A percentile compares a stretch with the other conserved stretches of the same genome.
Conservation (phyloP, 2,888 invertebrate species). For the Drosophila incognita region DNA sequence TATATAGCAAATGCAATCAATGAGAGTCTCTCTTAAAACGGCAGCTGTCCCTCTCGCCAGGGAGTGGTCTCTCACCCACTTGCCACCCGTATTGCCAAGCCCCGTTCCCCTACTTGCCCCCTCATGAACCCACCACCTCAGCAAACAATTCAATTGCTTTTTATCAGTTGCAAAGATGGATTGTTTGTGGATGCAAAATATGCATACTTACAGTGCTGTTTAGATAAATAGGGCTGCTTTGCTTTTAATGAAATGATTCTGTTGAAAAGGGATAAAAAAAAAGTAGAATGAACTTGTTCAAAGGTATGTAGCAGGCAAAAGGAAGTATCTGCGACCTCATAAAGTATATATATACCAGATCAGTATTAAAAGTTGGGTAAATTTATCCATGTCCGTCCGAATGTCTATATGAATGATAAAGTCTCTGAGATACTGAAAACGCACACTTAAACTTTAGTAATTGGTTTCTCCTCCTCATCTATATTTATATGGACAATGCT, state of each 20-base stretch:
- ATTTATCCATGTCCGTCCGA: too few species aligned
- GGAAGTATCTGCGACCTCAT: too few species aligned
- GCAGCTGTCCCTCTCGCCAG: slow-evolving; percentile 34
- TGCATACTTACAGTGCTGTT: neutral
- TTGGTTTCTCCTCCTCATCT: neutral
- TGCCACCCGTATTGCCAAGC: neutral
- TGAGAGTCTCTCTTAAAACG: slow-evolving; percentile 20
- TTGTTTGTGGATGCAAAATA: neutral
- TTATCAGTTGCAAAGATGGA: neutral
- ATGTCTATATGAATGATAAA: too few species aligned
- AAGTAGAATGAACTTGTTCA: neutral
- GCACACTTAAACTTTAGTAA: neutral
- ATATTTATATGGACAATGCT: neutral
- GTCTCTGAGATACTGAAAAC: too few species aligned
- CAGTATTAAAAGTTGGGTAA: too few species aligned
- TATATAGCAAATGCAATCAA: slow-evolving; percentile 39
- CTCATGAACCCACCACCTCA: neutral
- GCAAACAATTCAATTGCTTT: slow-evolving; percentile 6
- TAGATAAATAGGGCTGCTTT: neutral
- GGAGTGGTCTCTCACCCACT: neutral
- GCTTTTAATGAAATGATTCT: neutral
- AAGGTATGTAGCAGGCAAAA: too few species aligned
- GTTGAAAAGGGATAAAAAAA: neutral
- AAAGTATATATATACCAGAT: too few species aligned
- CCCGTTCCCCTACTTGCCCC: neutral